Evolutionary conservation across 2,797 vertebrate genomes (phyloP), one percentile per base, ranked within the genome.

Genomic region (Podargus strigoides): DNA sequence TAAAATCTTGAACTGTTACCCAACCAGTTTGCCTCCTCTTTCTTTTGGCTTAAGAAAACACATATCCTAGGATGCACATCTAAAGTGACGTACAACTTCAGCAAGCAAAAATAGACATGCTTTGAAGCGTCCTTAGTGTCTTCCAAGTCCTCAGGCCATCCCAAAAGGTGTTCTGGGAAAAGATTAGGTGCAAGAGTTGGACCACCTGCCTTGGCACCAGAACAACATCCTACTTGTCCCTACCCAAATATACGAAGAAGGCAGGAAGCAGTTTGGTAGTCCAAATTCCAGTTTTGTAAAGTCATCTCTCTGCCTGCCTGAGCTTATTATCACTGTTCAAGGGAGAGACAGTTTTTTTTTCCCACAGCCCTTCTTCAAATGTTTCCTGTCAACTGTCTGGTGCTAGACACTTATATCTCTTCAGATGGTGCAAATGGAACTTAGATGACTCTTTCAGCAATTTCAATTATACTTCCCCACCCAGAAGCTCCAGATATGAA

Each of bases 141-240:
- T 91, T 94, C 44, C 89, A 92, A 78, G n/a, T 78, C 76, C 85
- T 88, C 73, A 59, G 82, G 89, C 73, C 13, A 3, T 78, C 84
- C 53, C n/a, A 88, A 72, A 87, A 27, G 7, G 16, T 0, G 0
- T 87, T 91, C 46, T 88, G 73, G 58, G 66, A 86, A 78, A 90
- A 23, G 69, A 88, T 78, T 84, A 78, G 23, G 36, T 90, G 36
- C n/a, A 83, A 84, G 53, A 66, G 24, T 76, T 88, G 85, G 75
- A 80, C 53, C 60, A 91, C 87, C 58, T 96, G 62, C 46, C 62
- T 95, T 93, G 85, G 95, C 89, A 86, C 9, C 36, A 52, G 58
- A 92, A 78, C 58, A 91, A 69, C 46, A 75, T 68, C 22, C 3
- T 86, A 7, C 14, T 81, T 91, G 53, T 88, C 39, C 49, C 34